Evolutionary conservation across 2,797 vertebrate species (phyloP), one percentile per base, ranked within the genome.

Genomic region (Sebastes taczanowskii): DNA sequence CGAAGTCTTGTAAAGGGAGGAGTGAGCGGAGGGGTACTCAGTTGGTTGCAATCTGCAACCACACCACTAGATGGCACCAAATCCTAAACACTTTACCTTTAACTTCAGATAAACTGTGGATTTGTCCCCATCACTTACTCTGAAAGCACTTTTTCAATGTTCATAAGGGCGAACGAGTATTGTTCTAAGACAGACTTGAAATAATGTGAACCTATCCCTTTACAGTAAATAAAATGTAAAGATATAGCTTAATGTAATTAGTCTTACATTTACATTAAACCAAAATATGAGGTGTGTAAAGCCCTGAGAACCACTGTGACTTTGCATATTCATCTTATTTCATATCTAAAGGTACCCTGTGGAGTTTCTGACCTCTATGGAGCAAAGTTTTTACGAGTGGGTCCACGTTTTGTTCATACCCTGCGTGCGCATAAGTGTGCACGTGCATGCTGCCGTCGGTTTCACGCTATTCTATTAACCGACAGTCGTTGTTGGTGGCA

Each of bases 221-320:
- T 20, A 27, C 18, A 35, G 52, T 13, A 11, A 32, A 59, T 56
- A 6, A 27, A 61, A 61, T 25, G 1, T n/a, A 29, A 18, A 30
- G 8, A 52, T 32, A 27, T 52, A 16, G 16, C 9, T 23, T 18
- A 55, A 23, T 46, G 6, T 49, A 22, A 7, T 34, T 30, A 13
- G 4, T 32, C 10, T 32, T 32, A 10, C 7, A 23, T 64, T 53
- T 13, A 25, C 27, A 42, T 38, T 20, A 34, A 72, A 63, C 25
- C 53, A 38, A 56, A 42, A 64, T 46, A 32, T 30, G 16, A 58
- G 2, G 0, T 29, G 4, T 74, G 38, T 38, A 11, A 49, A 29
- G 20, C 73, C 68, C 66, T 88, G 86, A 80, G 84, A 89, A 89
- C 89, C 88, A 90, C 74, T 89, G 85, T 86, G 63, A 77, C 80